Base-by-base conservation (phyloP, 2,888 invertebrate species). In the Synergus laeviventris region DNA sequence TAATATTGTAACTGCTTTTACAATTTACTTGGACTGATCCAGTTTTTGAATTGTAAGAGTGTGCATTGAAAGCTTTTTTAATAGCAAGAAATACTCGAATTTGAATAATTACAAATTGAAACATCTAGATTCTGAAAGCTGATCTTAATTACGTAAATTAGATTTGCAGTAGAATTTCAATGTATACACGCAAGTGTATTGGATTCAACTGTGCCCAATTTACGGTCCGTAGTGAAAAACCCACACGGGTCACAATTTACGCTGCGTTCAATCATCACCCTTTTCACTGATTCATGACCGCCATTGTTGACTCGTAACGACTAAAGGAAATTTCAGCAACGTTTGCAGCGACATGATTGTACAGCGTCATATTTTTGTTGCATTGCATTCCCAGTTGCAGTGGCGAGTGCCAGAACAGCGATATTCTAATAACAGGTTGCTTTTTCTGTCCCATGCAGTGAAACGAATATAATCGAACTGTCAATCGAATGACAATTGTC, bases 381-480 rank as follows among this genome's bases (percentile, higher is more conserved):
- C 31, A 49, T 49, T 24, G 49, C n/a, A 18, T 70, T 70, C 21
- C 24, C 49, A 54, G 12, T 66, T 16, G 5, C 24, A 66, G 24
- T 49, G 36, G 45, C 36, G 70, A 70, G 70, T 70, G 49, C 70
- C 49, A 70, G 70, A 31, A 31, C 70, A 70, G 49, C 70, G 49
- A 49, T 70, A 70, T 70, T 70, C 70, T 70, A 70, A 70, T 70
- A 49, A 70, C 49, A 49, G 49, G 49, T 70, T 70, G 70, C 49
- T 70, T 70, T 45, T 49, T n/a, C 42, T 64, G 64, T 1, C n/a
- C 24, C 24, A n/a, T 21, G 45, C 36, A 31, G 18, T 54, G 70
- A 31, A 59, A 74, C 70, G 79, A 80, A 79, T 74, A 77, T 75
- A 80, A 80, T 80, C 21, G 70, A 70, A 70, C 49, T 70, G 70